Evolutionary conservation across 2,797 vertebrate genomes (phyloP).

Genomic region (Moxostoma hubbsi): DNA sequence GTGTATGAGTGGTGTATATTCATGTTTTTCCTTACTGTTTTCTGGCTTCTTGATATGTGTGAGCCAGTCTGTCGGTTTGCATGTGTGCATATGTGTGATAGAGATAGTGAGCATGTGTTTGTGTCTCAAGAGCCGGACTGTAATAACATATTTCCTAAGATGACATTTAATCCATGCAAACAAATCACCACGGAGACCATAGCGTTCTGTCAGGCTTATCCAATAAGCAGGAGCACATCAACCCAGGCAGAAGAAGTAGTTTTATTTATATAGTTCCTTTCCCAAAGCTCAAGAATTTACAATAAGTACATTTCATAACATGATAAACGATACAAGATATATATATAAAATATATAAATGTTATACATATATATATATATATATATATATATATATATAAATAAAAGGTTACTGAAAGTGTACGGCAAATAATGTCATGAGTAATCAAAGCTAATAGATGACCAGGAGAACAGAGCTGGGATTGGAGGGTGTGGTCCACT

Average conservation of each 20-base stretch:
- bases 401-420: too few species aligned
- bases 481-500: slow-evolving; percentile 27
- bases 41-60: slow-evolving; percentile 39
- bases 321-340: too few species aligned
- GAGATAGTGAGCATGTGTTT: slow-evolving; percentile 20
- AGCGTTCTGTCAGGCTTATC: slow-evolving; percentile 58
- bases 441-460: slow-evolving; percentile 63
- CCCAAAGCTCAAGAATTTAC: too few species aligned
- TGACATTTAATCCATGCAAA: slow-evolving; percentile 82
- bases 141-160: slow-evolving; percentile 78
- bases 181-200: slow-evolving; percentile 76
- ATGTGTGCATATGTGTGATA: slow-evolving; percentile 13
- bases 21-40: slow-evolving; percentile 44
- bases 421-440: not conserved
- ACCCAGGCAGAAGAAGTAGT: slow-evolving; percentile 32
- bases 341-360: too few species aligned
- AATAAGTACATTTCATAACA: too few species aligned
- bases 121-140: slow-evolving; percentile 62
- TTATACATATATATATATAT: too few species aligned
- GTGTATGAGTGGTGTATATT: slow-evolving; percentile 6
- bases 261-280: too few species aligned
- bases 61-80: slow-evolving; percentile 33
- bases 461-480: slow-evolving; percentile 46
- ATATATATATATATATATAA: too few species aligned
- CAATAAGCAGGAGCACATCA: slow-evolving; percentile 47